Conservation (phyloP, 1,140 invertebrate genomes). For the Leptinotarsa undecemlineata region DNA sequence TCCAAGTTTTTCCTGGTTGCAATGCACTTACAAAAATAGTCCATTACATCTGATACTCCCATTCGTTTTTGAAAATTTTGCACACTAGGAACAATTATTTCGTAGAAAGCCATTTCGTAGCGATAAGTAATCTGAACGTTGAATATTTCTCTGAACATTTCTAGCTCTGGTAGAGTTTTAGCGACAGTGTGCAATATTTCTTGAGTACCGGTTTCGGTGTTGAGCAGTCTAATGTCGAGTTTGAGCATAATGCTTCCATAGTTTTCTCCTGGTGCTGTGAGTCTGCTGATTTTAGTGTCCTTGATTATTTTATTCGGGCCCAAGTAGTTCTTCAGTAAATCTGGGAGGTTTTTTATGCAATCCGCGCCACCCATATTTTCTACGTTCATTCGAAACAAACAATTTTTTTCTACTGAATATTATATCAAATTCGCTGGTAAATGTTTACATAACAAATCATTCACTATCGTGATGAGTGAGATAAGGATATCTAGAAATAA, state of each 20-base stretch:
- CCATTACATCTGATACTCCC: slow-evolving; percentile 29
- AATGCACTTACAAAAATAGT: slow-evolving; percentile 42
- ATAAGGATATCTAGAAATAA: too few relatives aligned
- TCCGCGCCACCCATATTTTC: neutral
- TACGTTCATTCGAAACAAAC: too few relatives aligned
- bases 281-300: slow-evolving; percentile 29
- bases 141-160: slow-evolving; percentile 51
- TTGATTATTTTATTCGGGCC: neutral
- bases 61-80: slow-evolving; percentile 40
- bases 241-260: slow-evolving; percentile 63
- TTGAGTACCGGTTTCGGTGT: slow-evolving; percentile 31
- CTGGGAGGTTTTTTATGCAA: neutral
- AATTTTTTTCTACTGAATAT: too few relatives aligned
- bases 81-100: slow-evolving; percentile 38
- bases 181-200: slow-evolving; percentile 54
- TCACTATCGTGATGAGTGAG: too few relatives aligned
- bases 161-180: slow-evolving; percentile 54
- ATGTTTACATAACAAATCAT: too few relatives aligned
- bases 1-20: slow-evolving; percentile 42
- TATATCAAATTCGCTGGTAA: too few relatives aligned
- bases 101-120: slow-evolving; percentile 53
- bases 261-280: slow-evolving; percentile 65
- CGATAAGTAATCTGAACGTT: slow-evolving; percentile 54
- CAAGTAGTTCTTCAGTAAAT: neutral
- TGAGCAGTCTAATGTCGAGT: slow-evolving; percentile 48